Conservation (phyloP, 2,888 invertebrate genomes). For the Aphodius granarius region DNA sequence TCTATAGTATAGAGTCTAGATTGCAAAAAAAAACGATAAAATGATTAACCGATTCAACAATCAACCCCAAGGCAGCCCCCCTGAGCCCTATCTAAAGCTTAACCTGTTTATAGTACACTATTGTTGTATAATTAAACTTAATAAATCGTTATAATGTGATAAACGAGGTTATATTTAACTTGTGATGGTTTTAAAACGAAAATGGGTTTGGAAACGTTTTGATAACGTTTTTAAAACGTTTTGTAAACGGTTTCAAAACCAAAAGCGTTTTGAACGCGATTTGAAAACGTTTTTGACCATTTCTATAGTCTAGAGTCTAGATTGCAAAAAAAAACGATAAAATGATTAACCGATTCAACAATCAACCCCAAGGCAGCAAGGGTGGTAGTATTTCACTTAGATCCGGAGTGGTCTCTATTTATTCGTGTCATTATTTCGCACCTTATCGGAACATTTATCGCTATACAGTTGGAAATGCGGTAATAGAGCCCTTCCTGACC, state of each 20-base stretch:
- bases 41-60: too few relatives aligned
- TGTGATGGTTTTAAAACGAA: background rate
- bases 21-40: too few relatives aligned
- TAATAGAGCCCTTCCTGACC: constrained; percentile 13
- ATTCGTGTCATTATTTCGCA: constrained; percentile 6
- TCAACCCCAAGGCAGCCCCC: background rate
- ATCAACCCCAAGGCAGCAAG: background rate
- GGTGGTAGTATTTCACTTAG: background rate
- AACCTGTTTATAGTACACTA: background rate
- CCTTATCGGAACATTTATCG: background rate
- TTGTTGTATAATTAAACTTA: background rate
- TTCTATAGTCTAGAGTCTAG: too few relatives aligned
- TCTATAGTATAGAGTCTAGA: too few relatives aligned
- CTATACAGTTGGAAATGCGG: constrained; percentile 3
- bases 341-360: too few relatives aligned
- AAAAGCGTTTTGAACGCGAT: too few relatives aligned
- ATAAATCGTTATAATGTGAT: background rate
- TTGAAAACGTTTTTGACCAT: too few relatives aligned
- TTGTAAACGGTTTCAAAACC: too few relatives aligned
- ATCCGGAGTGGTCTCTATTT: background rate
- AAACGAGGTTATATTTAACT: background rate
- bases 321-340: too few relatives aligned
- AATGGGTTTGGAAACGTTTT: background rate
- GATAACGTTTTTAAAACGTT: too few relatives aligned
- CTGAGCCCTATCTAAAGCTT: background rate